Conservation (phyloP, 64 coral and sea anemone genomes). For the Pocillopora damicornis region DNA sequence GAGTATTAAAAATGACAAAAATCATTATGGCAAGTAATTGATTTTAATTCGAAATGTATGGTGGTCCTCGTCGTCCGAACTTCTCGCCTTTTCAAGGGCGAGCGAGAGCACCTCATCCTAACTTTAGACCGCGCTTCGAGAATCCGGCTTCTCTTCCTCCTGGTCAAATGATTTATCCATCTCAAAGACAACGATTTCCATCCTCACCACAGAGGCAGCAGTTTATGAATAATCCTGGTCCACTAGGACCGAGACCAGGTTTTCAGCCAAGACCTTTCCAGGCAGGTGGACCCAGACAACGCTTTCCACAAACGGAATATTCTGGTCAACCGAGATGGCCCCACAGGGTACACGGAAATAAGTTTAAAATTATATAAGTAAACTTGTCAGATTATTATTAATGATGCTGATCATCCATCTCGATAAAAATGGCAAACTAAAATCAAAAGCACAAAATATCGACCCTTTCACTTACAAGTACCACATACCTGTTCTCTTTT, state of each 20-base stretch:
- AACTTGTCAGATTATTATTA: no score
- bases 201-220: not conserved
- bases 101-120: constrained; percentile 17
- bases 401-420: no score
- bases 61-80: constrained; percentile 29
- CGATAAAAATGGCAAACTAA: no score
- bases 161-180: not conserved
- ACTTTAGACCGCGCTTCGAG: constrained; percentile 9
- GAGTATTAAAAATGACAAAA: not conserved
- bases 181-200: constrained; percentile 8
- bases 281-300: not conserved
- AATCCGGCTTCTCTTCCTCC: constrained; percentile 31
- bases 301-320: not conserved
- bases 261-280: constrained; percentile 11
- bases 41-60: constrained; percentile 2
- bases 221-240: not conserved
- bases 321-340: not conserved
- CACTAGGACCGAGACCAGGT: not conserved
- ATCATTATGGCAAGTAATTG: not conserved
- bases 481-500: no score
- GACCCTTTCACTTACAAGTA: no score
- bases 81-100: constrained; percentile 12
- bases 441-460: no score
- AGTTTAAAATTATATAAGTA: no score
- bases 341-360: not conserved